Evolutionary conservation across 2,888 invertebrate species (phyloP), one percentile per base, ranked within the genome.

Genomic region (Xanthorhoe designata): DNA sequence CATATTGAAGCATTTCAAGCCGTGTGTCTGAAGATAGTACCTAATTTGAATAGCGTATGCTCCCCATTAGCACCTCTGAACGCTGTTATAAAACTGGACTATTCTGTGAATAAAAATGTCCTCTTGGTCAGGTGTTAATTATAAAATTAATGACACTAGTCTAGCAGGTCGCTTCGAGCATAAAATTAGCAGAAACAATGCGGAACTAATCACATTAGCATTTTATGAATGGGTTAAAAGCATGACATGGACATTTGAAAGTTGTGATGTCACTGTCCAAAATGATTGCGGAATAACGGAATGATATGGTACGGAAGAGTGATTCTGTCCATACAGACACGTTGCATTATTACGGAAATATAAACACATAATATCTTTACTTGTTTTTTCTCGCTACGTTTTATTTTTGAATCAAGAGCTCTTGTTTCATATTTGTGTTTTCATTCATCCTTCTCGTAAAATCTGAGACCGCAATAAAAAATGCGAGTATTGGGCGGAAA

Each of bases 101-200:
- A 51, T 42, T 42, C 17, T 18, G 17, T 56, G 24, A 35, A 54
- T 49, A 57, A 52, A 54, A 76, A 78, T 73, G 76, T 76, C 77
- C 81, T 77, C 75, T 75, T 74, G 81, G 83, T 80, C 76, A 83
- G 81, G 82, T 86, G 86, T 85, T 90, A 86, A 90, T 90, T 87
- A 87, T 83, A 79, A 80, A 83, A 81, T 80, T 78, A 81, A 83
- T 82, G 78, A 79, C 73, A 80, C 82, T 79, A 76, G 80, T 82
- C 79, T 74, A 78, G 78, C 80, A 78, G 74, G 77, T 67, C 75
- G 83, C 82, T 78, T 70, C 77, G 76, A 77, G 82, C 82, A 87
- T 89, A 86, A 86, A 85, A 88, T 88, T 85, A 84, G 86, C 85
- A 80, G 82, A 83, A 87, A 87, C 85, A 85, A 88, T 83, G 83